These are phyloP conservation scores for Pontoporia blainvillei DNA, from an alignment of 2,113 vertebrate species.

Conservation along the genomic window DNA sequence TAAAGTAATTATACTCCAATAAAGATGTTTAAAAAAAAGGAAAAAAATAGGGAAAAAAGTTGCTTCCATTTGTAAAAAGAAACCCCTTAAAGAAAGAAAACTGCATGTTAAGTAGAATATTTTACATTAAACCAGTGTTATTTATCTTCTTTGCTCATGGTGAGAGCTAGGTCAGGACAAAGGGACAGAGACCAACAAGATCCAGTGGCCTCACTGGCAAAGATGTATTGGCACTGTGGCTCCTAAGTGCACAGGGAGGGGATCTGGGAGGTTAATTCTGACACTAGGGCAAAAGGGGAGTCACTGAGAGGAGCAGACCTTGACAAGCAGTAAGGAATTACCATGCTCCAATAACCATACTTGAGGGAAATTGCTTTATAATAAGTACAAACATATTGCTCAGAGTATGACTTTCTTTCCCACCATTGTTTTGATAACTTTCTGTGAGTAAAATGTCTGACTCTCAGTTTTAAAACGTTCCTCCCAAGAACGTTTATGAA, in stretches of 20 bases:
- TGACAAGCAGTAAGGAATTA: neutral
- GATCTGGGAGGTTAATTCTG: neutral
- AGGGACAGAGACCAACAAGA: slow-evolving; percentile 28
- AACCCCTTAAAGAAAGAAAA: slow-evolving; percentile 5
- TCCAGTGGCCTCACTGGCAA: slow-evolving; percentile 1
- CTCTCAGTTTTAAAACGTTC: slow-evolving; percentile 46
- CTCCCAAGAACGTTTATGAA: slow-evolving; percentile 1
- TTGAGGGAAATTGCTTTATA: slow-evolving; percentile 19
- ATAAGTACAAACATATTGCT: slow-evolving; percentile 29
- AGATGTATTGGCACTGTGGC: neutral
- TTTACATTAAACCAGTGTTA: neutral
- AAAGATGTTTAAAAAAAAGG: neutral
- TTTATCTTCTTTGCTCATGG: slow-evolving; percentile 29
- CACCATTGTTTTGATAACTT: slow-evolving; percentile 37
- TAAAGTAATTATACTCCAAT: no score
- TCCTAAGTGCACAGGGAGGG: neutral
- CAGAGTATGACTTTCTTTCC: slow-evolving; percentile 30
- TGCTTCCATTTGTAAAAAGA: neutral
- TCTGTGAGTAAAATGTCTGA: slow-evolving; percentile 31
- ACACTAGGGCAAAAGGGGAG: neutral
- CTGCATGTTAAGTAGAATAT: neutral
- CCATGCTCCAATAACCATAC: neutral
- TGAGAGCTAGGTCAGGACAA: slow-evolving; percentile 37
- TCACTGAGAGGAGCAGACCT: neutral
- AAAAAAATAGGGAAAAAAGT: no score